Evolutionary conservation across 2,888 invertebrate genomes (phyloP).

Genomic region (Tenthredo scrophulariae): DNA sequence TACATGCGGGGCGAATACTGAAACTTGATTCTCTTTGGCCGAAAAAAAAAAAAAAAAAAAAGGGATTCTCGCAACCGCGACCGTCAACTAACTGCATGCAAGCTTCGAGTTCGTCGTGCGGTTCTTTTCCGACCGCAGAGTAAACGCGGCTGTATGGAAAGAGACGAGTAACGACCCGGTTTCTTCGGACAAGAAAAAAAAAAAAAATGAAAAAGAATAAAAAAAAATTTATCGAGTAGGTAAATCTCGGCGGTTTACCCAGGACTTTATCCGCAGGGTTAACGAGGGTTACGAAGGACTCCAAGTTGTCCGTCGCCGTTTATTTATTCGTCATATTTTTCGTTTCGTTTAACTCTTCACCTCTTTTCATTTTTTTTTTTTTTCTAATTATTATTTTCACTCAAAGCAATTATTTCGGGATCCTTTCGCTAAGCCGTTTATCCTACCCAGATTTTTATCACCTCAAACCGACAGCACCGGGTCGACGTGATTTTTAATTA

Average conservation of each 20-base stretch:
- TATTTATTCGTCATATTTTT: slow-evolving; percentile 19
- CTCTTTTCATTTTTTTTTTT: not conserved
- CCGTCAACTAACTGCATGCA: slow-evolving; percentile 22
- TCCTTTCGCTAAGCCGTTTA: not conserved
- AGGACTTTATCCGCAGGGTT: slow-evolving; percentile 15
- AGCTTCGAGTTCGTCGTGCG: slow-evolving; percentile 33
- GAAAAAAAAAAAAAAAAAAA: not conserved
- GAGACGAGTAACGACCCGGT: slow-evolving; percentile 32
- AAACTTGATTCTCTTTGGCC: slow-evolving; percentile 17
- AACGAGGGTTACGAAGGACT: slow-evolving; percentile 32
- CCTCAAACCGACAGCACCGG: not conserved
- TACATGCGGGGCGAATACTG: not conserved
- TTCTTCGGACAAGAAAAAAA: not conserved
- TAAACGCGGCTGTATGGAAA: slow-evolving; percentile 3
- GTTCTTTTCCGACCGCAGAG: slow-evolving; percentile 3
- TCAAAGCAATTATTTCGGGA: not conserved
- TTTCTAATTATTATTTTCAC: not conserved
- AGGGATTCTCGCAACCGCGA: slow-evolving; percentile 13
- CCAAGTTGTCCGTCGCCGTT: not conserved
- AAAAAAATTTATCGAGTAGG: too few relatives aligned
- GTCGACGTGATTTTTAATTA: slow-evolving; percentile 12
- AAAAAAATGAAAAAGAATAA: too few relatives aligned
- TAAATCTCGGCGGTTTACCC: not conserved
- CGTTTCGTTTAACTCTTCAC: not conserved
- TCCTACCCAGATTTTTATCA: slow-evolving; percentile 16